Conservation (phyloP, 2,113 vertebrate genomes). For the Cairina moschata region DNA sequence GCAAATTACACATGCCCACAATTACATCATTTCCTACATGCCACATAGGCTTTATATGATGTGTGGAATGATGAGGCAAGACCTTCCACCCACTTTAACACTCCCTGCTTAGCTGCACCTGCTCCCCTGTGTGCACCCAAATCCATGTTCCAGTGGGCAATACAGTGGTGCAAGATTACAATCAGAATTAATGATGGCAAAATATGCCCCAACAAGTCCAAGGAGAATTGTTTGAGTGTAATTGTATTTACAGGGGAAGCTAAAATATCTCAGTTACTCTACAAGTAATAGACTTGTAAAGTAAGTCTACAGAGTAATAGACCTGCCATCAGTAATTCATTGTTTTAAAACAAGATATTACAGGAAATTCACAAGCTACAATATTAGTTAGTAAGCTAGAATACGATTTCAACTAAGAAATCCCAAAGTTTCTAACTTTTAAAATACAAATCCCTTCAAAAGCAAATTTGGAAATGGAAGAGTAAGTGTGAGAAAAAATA, state of each 20-base stretch:
- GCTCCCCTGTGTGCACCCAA: not conserved
- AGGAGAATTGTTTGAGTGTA: not conserved
- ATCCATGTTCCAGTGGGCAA: rapidly evolving
- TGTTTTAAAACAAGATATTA: not conserved
- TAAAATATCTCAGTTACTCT: not conserved
- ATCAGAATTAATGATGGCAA: not conserved
- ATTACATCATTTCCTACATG: not conserved
- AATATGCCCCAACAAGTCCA: not conserved
- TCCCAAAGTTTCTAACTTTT: not conserved
- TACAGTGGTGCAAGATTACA: not conserved
- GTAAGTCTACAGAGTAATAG: not conserved
- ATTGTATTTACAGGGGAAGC: not conserved
- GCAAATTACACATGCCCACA: not conserved
- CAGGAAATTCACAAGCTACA: not conserved
- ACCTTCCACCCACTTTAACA: not conserved
- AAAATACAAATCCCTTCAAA: not conserved
- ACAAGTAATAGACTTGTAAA: not conserved
- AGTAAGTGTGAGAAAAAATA: not conserved
- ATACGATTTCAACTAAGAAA: not conserved
- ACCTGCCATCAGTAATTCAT: not conserved
- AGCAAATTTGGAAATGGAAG: not conserved
- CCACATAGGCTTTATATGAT: not conserved
- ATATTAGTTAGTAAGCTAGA: not conserved
- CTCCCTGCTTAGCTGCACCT: not conserved
- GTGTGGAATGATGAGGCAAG: not conserved